Conservation (phyloP, 2,797 vertebrate species). For the Argentina silus region DNA sequence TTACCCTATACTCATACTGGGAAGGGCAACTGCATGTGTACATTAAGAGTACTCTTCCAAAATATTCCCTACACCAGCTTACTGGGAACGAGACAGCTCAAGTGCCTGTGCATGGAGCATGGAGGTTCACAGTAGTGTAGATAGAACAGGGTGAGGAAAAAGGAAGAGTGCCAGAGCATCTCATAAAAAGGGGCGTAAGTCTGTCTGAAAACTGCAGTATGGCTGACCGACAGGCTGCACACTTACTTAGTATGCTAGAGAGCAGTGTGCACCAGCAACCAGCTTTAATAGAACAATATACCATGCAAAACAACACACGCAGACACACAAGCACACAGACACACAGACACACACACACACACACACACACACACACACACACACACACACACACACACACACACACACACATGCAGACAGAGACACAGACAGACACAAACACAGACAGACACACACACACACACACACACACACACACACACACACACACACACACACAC, state of each 20-base stretch:
- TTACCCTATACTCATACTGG: background rate
- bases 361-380: slow-evolving; percentile 6
- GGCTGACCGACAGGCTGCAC: slow-evolving; percentile 42
- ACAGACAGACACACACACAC: slow-evolving; percentile 16
- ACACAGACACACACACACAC: slow-evolving; percentile 33
- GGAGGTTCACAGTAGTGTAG: too few species aligned
- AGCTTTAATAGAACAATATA: slow-evolving; percentile 48
- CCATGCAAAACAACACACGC: slow-evolving; percentile 20
- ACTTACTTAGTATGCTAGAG: slow-evolving; percentile 67
- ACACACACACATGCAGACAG: slow-evolving; percentile 15
- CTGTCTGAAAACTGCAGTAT: slow-evolving; percentile 49
- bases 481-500: background rate
- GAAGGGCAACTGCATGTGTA: background rate
- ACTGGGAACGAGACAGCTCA: background rate
- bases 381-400: background rate
- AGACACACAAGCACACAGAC: slow-evolving; percentile 26
- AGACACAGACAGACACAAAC: slow-evolving; percentile 38
- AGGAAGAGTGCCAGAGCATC: slow-evolving; percentile 21
- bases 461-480: slow-evolving; percentile 1
- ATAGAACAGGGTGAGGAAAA: slow-evolving; percentile 23
- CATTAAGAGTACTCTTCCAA: background rate
- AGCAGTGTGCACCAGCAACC: slow-evolving; percentile 53
- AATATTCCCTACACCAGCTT: background rate
- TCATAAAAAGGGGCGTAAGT: background rate
- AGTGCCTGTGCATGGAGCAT: background rate